Conservation (phyloP, 2,888 invertebrate genomes). For the Ceratothoa steindachneri region DNA sequence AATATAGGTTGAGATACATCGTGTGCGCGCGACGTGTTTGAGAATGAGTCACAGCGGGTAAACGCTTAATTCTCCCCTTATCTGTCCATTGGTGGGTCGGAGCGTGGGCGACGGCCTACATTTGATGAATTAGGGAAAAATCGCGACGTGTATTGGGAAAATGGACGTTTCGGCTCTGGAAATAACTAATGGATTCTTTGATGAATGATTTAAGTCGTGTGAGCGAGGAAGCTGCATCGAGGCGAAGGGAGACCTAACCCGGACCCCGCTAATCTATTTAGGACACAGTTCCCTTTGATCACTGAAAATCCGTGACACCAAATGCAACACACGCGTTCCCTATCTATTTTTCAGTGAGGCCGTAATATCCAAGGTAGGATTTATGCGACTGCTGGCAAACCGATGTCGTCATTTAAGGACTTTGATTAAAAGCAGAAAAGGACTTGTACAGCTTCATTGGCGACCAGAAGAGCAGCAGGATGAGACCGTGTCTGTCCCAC, state of each 20-base stretch:
- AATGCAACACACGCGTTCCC: no score
- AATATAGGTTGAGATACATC: no score
- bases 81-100: background rate
- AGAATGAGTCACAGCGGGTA: conserved; percentile 7
- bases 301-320: no score
- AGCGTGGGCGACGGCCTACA: conserved; percentile 1
- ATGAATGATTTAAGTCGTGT: conserved; percentile 3
- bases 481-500: no score
- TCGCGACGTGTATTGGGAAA: conserved; percentile 10
- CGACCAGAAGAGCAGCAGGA: no score
- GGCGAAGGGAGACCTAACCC: background rate
- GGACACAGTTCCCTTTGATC: background rate
- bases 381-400: no score
- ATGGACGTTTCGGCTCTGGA: background rate
- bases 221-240: background rate
- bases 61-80: background rate
- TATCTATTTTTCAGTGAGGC: no score
- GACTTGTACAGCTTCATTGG: background rate
- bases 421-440: background rate
- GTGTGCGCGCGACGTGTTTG: background rate
- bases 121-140: conserved; percentile 15
- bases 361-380: no score
- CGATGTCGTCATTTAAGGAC: no score
- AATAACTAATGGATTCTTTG: conserved; percentile 11
- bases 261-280: background rate